phyloP scores from a whole-genome alignment of 2,797 vertebrate genomes.

The Florisuga fusca region DNA sequence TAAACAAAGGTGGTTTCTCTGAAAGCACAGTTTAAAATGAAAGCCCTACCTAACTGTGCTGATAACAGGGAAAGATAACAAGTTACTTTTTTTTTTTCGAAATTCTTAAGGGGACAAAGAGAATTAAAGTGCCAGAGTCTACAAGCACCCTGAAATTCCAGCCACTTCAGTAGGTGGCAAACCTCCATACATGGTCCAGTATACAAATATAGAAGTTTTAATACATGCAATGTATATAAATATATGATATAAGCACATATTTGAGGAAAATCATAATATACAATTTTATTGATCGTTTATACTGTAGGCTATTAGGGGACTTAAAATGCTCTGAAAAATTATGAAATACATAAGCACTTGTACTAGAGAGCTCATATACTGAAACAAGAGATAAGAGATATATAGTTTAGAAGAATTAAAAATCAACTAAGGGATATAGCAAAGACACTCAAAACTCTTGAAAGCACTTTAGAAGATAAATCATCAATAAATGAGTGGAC shows the following conservation, averaged over 20 bases:
- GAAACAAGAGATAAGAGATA: not conserved
- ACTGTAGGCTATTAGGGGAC: no score
- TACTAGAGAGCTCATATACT: not conserved
- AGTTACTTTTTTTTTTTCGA: not conserved
- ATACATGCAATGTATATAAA: not conserved
- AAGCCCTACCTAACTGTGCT: not conserved
- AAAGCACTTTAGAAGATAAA: not conserved
- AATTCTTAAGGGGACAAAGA: not conserved
- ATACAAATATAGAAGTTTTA: not conserved
- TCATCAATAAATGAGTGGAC: no score
- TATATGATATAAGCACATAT: not conserved
- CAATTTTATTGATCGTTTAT: not conserved
- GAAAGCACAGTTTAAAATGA: not conserved
- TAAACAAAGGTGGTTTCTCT: not conserved
- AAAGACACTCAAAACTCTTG: not conserved
- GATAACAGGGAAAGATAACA: not conserved
- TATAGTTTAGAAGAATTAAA: not conserved
- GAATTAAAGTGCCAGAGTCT: not conserved
- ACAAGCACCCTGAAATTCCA: not conserved
- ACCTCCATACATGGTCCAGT: fast-evolving
- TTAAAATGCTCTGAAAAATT: not conserved
- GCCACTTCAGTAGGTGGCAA: not conserved
- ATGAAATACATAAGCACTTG: fast-evolving
- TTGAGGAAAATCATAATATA: not conserved
- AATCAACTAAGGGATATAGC: not conserved